Evolutionary conservation across 1,140 invertebrate species (phyloP).

Genomic region (Drosophila nannoptera): DNA sequence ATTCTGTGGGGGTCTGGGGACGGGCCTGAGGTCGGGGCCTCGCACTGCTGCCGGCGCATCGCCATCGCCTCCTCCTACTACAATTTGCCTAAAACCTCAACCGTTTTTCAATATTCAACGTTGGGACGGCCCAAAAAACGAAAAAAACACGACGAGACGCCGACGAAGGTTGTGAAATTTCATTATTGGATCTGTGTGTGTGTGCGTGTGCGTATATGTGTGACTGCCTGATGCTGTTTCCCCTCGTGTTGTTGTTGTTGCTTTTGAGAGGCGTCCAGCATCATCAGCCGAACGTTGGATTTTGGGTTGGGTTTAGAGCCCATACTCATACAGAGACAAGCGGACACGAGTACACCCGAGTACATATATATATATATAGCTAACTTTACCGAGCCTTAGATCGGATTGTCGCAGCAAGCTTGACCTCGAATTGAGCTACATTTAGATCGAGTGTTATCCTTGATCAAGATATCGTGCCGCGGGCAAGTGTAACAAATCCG

Average conservation of each 20-base stretch:
- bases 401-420: no score
- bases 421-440: no score
- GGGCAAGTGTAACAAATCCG: conserved; percentile 26
- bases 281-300: conserved; percentile 65
- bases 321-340: conserved; percentile 28
- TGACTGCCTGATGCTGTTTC: conserved; percentile 51
- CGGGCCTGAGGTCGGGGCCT: conserved; percentile 17
- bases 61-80: conserved; percentile 65
- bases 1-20: conserved; percentile 60
- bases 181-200: conserved; percentile 62
- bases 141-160: conserved; percentile 43
- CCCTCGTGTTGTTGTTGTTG: conserved; percentile 47
- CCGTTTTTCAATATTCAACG: conserved; percentile 77
- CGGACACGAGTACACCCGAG: neutral
- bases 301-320: conserved; percentile 65
- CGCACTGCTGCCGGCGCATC: conserved; percentile 43
- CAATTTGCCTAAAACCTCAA: conserved; percentile 75
- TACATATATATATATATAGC: neutral
- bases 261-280: conserved; percentile 74
- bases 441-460: no score
- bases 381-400: no score
- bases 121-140: conserved; percentile 41
- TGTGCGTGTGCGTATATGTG: conserved; percentile 17
- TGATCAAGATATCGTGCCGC: no score
- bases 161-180: conserved; percentile 76